These are phyloP conservation scores for Channa argus DNA, from an alignment of 2,113 vertebrate species.

Conservation along the genomic window DNA sequence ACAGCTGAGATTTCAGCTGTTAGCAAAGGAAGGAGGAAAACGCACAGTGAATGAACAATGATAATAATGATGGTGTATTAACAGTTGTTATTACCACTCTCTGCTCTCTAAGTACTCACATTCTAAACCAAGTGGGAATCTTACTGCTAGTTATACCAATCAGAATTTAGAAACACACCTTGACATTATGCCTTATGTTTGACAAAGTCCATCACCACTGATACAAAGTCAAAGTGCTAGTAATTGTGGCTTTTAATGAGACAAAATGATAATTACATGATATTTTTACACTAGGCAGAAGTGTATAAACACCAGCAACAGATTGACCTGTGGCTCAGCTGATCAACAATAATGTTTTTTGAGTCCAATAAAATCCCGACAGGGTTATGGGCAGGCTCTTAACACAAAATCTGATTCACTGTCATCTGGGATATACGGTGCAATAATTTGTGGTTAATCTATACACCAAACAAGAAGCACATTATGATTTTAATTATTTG, in stretches of 20 bases:
- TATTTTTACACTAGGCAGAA: background rate
- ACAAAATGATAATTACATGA: background rate
- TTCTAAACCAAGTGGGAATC: too few species aligned
- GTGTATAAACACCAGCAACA: too few species aligned
- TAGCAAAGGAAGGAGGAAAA: too few species aligned
- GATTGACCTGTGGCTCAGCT: background rate
- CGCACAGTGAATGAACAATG: too few species aligned
- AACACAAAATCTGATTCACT: background rate
- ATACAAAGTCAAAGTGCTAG: background rate
- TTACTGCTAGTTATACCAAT: too few species aligned
- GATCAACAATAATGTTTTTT: fast-evolving
- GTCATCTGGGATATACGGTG: background rate
- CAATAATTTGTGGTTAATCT: background rate
- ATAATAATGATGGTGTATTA: too few species aligned
- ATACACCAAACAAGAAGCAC: too few species aligned
- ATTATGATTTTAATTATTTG: background rate
- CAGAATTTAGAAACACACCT: too few species aligned
- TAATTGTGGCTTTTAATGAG: background rate
- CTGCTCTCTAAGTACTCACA: too few species aligned
- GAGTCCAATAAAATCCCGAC: background rate
- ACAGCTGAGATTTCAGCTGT: too few species aligned
- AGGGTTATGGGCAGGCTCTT: background rate
- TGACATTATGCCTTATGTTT: too few species aligned
- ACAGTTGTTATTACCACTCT: too few species aligned
- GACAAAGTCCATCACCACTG: background rate